Percentiles rank a stretch among this genome's conserved stretches.
phyloP scores from a whole-genome alignment of 2,797 vertebrate species.

The Champsocephalus esox region DNA sequence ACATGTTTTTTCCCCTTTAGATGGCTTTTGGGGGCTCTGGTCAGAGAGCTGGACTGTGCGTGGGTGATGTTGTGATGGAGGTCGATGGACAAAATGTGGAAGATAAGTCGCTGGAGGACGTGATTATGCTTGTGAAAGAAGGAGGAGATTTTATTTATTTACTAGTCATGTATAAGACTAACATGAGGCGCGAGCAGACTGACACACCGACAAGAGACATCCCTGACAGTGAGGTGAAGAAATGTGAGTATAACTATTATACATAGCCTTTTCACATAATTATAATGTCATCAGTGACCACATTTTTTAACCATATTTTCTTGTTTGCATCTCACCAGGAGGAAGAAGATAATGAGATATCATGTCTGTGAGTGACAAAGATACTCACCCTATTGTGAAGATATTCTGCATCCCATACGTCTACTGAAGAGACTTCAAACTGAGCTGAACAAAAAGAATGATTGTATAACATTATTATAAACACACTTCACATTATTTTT shows the following conservation, averaged over 20 bases:
- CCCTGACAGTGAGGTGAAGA: conserved; percentile 59
- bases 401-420: neutral
- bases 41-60: conserved; percentile 78
- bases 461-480: neutral
- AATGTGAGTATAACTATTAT: neutral
- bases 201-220: conserved; percentile 33
- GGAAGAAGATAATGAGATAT: conserved; percentile 44
- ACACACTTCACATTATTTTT: neutral
- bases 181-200: conserved; percentile 39
- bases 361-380: conserved; percentile 49
- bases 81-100: conserved; percentile 84
- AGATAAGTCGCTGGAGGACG: conserved; percentile 74
- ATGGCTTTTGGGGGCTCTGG: conserved; percentile 78
- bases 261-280: neutral
- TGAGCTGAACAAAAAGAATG: conserved; percentile 2
- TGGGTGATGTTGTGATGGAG: conserved; percentile 83
- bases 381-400: neutral
- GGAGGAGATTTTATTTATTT: conserved; percentile 66
- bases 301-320: neutral
- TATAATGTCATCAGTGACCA: neutral
- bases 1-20: conserved; percentile 58
- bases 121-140: conserved; percentile 74
- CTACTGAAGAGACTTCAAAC: conserved; percentile 8
- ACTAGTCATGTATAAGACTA: conserved; percentile 64
- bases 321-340: conserved; percentile 49